Base-by-base conservation (phyloP, 2,797 vertebrate species). In the Staurois parvus region DNA sequence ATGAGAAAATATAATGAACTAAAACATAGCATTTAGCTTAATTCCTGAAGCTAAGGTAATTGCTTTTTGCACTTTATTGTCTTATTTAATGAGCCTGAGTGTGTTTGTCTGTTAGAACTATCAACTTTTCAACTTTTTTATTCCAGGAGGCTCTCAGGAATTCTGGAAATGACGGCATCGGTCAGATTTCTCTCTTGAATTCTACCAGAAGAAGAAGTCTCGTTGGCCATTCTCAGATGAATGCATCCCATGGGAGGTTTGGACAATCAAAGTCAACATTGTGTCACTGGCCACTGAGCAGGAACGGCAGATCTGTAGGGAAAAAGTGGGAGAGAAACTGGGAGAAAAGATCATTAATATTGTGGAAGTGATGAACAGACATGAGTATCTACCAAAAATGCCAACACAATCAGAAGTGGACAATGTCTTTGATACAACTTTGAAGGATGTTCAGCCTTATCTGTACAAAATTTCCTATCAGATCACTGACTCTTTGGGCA, bases 151-250 rank as follows among this genome's bases (percentile, higher is more conserved):
- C 97, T 0, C 88, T 99, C 88, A 93, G 95, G 84, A 94, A 92
- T 90, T 96, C 98, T 0, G 98, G 98, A 83, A 97, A 95, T 0
- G 98, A 99, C 0, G 98, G 98, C 13, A 94, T 98, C 90, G 98
- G 98, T 0, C 98, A 99, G 88, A 97, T 99, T 90, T 99, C 98
- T 99, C 98, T 0, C 88, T 99, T 91, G 98, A 99, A 91, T 99
- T 99, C 91, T 99, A 97, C 90, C 98, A 99, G 95, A 99, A 99
- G 93, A 99, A 99, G 91, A 99, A 99, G 79, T 99, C 98, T 0
- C 96, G 98, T 4, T 99, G 98, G 98, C 98, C 97, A 0, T 99
- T 99, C 89, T 98, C 98, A 0, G 98, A 99, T 0, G 98, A 99
- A 90, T 99, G 98, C 84, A 99, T 99, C 86, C 98, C 96, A 0